Evolutionary conservation across 2,888 invertebrate species (phyloP), one percentile per base, ranked within the genome.

Genomic region (Endomychus coccineus): DNA sequence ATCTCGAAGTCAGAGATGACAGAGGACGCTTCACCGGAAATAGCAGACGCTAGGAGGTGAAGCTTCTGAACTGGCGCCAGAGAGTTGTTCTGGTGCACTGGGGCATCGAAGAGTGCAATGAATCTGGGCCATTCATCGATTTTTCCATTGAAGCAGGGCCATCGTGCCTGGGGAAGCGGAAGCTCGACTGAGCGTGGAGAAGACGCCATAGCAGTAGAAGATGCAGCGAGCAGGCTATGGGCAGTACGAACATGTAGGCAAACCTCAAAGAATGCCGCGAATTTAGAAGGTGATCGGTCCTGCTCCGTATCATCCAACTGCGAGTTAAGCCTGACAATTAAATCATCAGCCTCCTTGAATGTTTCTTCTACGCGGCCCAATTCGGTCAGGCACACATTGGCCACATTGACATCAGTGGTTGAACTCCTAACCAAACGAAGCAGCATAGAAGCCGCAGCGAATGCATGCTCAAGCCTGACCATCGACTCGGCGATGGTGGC

Each of bases 221-320:
- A 27, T 16, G 27, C 15, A 7, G 27, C 11, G 10, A 27, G 16
- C n/a, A 6, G 27, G 7, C 27, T 15, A 16, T 27, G 16, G 27
- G 27, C 27, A 10, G 27, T 16, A 27, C 27, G 27, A 4, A 27
- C 16, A 27, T 29, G 29, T 13, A 28, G n/a, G 28, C 16, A 28
- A n/a, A 16, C 17, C 11, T 28, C 28, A n/a, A 28, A 16, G 17
- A 28, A 28, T 28, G 28, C 16, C n/a, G 28, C 16, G 16, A 16
- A 29, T 11, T 17, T 16, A 13, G 29, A 29, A 9, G 29, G 29
- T 1, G 17, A 10, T 11, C 7, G 12, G 17, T 29, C 29, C 5
- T 13, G 29, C 12, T 16, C 28, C 5, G 28, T n/a, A n/a, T n/a
- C n/a, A n/a, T n/a, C n/a, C n/a, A n/a, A n/a, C n/a, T n/a, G n/a